Evolutionary conservation across 2,113 vertebrate genomes (phyloP).

Genomic region (Fukomys damarensis): DNA sequence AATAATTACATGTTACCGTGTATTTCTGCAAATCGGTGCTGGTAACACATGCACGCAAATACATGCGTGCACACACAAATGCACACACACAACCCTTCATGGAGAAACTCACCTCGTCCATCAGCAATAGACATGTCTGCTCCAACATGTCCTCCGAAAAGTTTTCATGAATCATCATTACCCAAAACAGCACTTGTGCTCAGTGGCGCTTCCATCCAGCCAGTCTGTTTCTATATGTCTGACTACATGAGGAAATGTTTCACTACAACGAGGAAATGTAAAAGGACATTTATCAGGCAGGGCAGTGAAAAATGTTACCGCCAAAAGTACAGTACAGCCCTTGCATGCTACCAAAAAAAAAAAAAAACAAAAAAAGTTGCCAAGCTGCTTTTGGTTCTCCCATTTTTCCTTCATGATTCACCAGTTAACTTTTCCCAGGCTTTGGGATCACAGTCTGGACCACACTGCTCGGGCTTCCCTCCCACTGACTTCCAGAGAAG

Average conservation of each 20-base stretch:
- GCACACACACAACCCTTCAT: neutral
- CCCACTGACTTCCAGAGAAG: conserved; percentile 47
- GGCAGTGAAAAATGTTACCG: conserved; percentile 12
- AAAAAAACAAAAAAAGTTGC: neutral
- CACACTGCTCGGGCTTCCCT: neutral
- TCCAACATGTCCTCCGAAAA: neutral
- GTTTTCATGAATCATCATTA: neutral
- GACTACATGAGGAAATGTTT: neutral
- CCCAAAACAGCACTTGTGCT: neutral
- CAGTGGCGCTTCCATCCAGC: neutral
- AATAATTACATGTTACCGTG: conserved; percentile 56
- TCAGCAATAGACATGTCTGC: conserved; percentile 4
- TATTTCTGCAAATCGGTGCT: conserved; percentile 3
- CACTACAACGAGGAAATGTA: neutral
- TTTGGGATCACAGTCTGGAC: neutral
- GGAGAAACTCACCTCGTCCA: neutral
- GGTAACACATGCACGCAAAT: neutral
- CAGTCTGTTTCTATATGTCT: neutral
- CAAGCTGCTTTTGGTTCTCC: neutral
- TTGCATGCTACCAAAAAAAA: no score
- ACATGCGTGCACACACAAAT: neutral
- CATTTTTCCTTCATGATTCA: neutral
- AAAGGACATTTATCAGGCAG: neutral
- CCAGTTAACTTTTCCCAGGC: neutral
- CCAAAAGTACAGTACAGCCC: neutral